These are phyloP conservation scores for Physella acuta DNA, from an alignment of 1,140 invertebrate genomes.

Conservation along the genomic window DNA sequence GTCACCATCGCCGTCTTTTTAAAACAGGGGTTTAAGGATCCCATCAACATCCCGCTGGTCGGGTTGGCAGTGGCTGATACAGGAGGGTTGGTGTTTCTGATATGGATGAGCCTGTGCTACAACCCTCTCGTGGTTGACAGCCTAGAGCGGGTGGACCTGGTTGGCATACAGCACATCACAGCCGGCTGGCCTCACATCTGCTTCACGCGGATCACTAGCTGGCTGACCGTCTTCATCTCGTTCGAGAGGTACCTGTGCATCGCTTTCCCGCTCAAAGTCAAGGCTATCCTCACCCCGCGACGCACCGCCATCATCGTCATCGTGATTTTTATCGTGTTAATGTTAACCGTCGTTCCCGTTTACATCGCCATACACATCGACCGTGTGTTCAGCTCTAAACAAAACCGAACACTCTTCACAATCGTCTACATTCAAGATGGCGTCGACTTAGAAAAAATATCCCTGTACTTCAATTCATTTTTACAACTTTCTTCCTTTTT, in stretches of 20 bases:
- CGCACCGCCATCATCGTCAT: background rate
- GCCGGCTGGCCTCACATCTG: background rate
- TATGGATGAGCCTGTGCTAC: conserved; percentile 1
- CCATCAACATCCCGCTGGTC: conserved; percentile 2
- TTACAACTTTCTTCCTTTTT: background rate
- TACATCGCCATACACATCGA: background rate
- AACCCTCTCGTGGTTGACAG: background rate
- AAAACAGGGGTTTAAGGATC: conserved; percentile 1
- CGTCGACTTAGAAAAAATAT: background rate
- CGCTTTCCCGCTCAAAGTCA: conserved; percentile 2
- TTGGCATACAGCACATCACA: background rate
- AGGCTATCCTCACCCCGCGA: background rate
- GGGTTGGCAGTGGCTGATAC: background rate
- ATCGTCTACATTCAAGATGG: background rate
- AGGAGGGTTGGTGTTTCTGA: background rate
- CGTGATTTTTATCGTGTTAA: background rate
- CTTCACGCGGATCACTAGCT: conserved; percentile 6
- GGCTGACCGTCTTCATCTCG: conserved; percentile 7
- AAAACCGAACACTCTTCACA: no score
- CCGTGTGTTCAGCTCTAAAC: background rate
- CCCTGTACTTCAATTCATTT: background rate
- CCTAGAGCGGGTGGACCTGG: background rate
- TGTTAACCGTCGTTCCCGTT: background rate
- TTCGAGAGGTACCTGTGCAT: conserved; percentile 9
- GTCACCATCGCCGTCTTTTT: background rate